Evolutionary conservation across 2,888 invertebrate species (phyloP).

Genomic region (Idaea biselata): DNA sequence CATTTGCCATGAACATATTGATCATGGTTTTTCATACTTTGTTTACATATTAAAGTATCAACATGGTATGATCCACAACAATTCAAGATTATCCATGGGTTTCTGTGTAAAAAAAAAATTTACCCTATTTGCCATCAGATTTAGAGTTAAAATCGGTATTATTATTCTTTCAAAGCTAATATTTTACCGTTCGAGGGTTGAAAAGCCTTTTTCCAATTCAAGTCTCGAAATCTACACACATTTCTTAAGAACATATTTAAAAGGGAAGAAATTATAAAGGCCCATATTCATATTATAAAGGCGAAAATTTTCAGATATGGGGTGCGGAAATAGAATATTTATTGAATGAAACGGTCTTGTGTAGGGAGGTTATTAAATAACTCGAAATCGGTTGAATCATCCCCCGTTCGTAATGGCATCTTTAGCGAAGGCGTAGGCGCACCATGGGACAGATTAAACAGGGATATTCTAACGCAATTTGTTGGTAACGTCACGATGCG

Average conservation of each 20-base stretch:
- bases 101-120: too few species aligned
- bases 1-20: too few species aligned
- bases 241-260: slow-evolving; percentile 2
- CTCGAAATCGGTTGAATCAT: slow-evolving; percentile 22
- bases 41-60: too few species aligned
- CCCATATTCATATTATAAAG: slow-evolving; percentile 6
- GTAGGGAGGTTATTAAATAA: slow-evolving; percentile 26
- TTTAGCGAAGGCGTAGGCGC: slow-evolving; percentile 17
- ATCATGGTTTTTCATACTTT: too few species aligned
- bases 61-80: too few species aligned
- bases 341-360: slow-evolving; percentile 20
- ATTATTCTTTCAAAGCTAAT: not conserved
- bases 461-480: not conserved
- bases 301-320: slow-evolving; percentile 10
- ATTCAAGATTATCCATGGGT: too few species aligned
- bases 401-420: slow-evolving; percentile 22
- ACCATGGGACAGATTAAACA: slow-evolving; percentile 4
- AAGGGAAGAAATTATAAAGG: slow-evolving; percentile 10
- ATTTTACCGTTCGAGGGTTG: not conserved
- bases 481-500: not conserved
- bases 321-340: slow-evolving; percentile 20
- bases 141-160: too few species aligned
- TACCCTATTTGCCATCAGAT: too few species aligned
- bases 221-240: not conserved
- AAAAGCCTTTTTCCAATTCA: not conserved